Percentiles rank a stretch among this genome's conserved stretches.
Evolutionary conservation across 2,888 invertebrate genomes (phyloP).

Genomic region (Prosopocoilus inquinatus): DNA sequence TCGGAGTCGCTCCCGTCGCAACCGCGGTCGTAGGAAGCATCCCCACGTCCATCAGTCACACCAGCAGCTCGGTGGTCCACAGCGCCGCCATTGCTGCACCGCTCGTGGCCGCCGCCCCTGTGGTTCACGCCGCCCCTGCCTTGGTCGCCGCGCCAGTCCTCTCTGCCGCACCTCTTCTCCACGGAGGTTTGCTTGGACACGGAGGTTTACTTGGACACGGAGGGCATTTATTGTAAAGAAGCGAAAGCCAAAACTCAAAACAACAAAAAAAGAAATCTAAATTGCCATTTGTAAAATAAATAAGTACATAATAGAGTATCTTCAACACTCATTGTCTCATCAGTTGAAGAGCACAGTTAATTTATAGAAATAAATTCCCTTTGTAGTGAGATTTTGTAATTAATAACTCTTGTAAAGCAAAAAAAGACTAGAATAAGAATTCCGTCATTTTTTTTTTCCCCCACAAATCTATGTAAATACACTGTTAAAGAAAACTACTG

Average conservation of each 20-base stretch:
- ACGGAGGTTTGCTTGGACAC: too few species aligned
- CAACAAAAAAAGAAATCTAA: too few species aligned
- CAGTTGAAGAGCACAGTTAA: not conserved
- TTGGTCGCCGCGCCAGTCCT: constrained; percentile 28
- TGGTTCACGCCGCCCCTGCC: constrained; percentile 39
- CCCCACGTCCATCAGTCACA: constrained; percentile 45
- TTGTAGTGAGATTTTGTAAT: not conserved
- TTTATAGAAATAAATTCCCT: not conserved
- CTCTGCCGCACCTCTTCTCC: constrained; percentile 18
- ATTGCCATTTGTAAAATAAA: too few species aligned
- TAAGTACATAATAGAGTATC: too few species aligned
- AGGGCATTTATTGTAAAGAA: too few species aligned
- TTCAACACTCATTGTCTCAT: too few species aligned
- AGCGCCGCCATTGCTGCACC: constrained; percentile 35
- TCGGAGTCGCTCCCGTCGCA: constrained; percentile 35
- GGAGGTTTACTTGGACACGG: too few species aligned
- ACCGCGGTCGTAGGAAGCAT: constrained; percentile 44
- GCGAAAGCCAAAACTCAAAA: too few species aligned
- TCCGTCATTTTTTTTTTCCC: too few species aligned
- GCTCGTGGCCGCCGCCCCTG: constrained; percentile 32
- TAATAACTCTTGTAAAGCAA: not conserved
- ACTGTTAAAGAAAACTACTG: too few species aligned
- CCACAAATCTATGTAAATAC: too few species aligned
- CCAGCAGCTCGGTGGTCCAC: constrained; percentile 29
- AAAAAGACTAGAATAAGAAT: too few species aligned